Base-by-base conservation (phyloP, 1,140 invertebrate species). In the Ruditapes philippinarum region DNA sequence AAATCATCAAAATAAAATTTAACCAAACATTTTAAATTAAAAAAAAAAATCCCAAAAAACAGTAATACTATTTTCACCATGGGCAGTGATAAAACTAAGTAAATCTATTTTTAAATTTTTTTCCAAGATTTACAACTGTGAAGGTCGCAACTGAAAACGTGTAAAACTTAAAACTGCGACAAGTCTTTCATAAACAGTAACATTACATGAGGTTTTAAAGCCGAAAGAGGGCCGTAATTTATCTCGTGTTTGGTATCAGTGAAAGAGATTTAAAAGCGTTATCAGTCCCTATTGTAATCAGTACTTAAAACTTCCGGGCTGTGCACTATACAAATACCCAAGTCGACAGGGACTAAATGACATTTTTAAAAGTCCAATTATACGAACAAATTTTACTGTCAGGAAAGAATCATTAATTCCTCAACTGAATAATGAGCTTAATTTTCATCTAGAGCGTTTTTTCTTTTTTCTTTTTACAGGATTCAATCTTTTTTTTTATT, bases 251-350 rank as follows among this genome's bases (percentile, higher is more conserved):
- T 70, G 65, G 65, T 70, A 38, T 38, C 36, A 17, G 1, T 38
- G 33, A 70, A 70, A 70, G 65, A 70, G 65, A n/a, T 70, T 70
- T 70, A 2, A n/a, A 0, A 28, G 9, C 33, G 14, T 70, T 70
- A 70, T 70, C 65, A 70, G 65, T 70, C 25, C 17, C 65, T 38
- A 38, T 70, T 70, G 11, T 70, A 70, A 70, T 70, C 65, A 70
- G 65, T 70, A 36, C 65, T 70, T 70, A 36, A 70, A 70, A 70
- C 33, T 40, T 70, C 36, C 65, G 33, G 65, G 65, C 65, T 70
- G 25, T 62, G 25, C 36, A 36, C 33, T 38, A 70, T 38, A 70
- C 65, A 70, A 70, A 70, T 70, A 70, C 14, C 65, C 65, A 11
- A 14, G 65, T 70, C 28, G 36, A 38, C 33, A 7, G n/a, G 65